Base-by-base conservation (phyloP, 2,888 invertebrate species). In the Ophion ventricosus region DNA sequence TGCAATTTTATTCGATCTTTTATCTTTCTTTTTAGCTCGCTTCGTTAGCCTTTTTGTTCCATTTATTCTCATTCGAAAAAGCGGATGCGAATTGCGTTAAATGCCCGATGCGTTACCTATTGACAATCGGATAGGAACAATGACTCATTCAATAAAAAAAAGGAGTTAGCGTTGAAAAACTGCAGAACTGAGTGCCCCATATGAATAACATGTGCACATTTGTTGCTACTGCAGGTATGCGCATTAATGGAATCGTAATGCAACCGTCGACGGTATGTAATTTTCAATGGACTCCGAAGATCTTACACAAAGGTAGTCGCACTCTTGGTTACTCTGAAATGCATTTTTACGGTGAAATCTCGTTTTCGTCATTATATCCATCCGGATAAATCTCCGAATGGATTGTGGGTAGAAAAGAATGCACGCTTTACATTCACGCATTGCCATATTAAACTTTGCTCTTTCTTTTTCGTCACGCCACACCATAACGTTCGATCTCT, bases 291-390 rank as follows among this genome's bases (percentile, higher is more conserved):
- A 59, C 61, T 70, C 23, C 67, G 59, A 69, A 79, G 64, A 79
- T 40, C 56, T 20, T 49, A 56, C 57, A 70, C 66, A 29, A 61
- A 56, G 64, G 23, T 56, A 35, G 26, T 59, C 63, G 35, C 61
- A 49, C 29, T 66, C 49, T 74, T 63, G 40, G 26, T 57, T 25
- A 14, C 63, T 63, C 10, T 40, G n/a, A 35, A 63, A 70, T 35
- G 20, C 11, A 57, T 72, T 76, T 69, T 43, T 72, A 17, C 54
- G 64, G 64, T 73, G 73, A 82, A 82, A 82, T 82, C 56, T 78
- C 59, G 78, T 78, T 77, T 66, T 77, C 43, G 77, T 69, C 77
- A 69, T 77, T 69, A 77, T 59, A 69, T 20, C 26, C 35, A 40
- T 20, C 49, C 49, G 26, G 43, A 77, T 69, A 43, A 23, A 40